Percentiles rank a stretch among this genome's conserved stretches.
Conservation (phyloP, 1,140 invertebrate genomes). For the Drosophila paulistorum region DNA sequence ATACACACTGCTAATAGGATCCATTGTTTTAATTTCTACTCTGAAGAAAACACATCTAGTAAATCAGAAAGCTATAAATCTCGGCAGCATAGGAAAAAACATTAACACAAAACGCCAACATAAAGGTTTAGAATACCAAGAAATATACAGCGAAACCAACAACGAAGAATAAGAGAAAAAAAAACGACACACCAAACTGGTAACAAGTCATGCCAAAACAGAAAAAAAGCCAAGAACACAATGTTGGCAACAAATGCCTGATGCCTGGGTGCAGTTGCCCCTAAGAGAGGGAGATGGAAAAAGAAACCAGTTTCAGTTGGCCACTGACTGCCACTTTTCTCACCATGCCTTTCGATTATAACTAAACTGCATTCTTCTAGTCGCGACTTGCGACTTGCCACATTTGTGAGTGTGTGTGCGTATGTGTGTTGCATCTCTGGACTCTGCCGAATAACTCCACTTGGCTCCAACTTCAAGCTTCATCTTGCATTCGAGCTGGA, state of each 20-base stretch:
- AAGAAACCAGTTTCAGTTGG: conserved; percentile 55
- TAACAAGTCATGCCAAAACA: conserved; percentile 64
- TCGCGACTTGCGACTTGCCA: conserved; percentile 35
- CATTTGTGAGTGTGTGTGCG: background rate
- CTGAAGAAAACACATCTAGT: background rate
- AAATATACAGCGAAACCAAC: conserved; percentile 24
- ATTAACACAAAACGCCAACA: conserved; percentile 7
- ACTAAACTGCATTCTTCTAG: conserved; percentile 74
- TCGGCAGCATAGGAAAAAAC: conserved; percentile 23
- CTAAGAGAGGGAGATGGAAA: background rate
- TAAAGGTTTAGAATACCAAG: conserved; percentile 51
- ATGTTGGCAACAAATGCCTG: conserved; percentile 28
- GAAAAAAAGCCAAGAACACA: conserved; percentile 71
- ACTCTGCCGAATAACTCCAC: conserved; percentile 28
- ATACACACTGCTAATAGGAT: background rate
- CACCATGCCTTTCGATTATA: conserved; percentile 75
- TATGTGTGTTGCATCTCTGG: conserved; percentile 15
- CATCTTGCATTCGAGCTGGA: conserved; percentile 17
- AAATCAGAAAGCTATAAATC: conserved; percentile 44
- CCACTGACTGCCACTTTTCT: conserved; percentile 60
- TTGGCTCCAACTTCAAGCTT: conserved; percentile 38
- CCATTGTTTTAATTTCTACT: conserved; percentile 7
- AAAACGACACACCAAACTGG: conserved; percentile 52
- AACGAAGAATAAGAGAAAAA: conserved; percentile 25
- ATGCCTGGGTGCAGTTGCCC: conserved; percentile 42